These are phyloP conservation scores for Ctenomys sociabilis DNA, from an alignment of 2,113 vertebrate genomes.

Conservation along the genomic window DNA sequence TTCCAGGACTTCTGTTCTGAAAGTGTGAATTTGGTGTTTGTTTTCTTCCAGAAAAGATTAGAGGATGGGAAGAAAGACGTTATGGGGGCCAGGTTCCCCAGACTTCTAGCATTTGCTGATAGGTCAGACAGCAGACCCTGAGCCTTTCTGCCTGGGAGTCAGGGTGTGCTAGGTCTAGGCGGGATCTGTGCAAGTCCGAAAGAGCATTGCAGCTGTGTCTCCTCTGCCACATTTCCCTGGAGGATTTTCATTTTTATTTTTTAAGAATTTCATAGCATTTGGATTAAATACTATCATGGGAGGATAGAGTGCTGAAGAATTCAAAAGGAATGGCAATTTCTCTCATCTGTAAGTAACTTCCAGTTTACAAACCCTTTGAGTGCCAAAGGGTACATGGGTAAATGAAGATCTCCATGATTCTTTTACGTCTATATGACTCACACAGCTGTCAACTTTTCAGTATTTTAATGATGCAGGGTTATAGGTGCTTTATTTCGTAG, in stretches of 20 bases:
- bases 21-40: neutral
- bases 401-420: neutral
- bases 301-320: neutral
- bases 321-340: neutral
- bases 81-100: neutral
- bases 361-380: neutral
- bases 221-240: accelerated
- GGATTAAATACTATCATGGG: neutral
- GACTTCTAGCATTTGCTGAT: neutral
- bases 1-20: neutral
- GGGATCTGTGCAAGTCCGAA: neutral
- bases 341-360: neutral
- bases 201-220: neutral
- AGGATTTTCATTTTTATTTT: neutral
- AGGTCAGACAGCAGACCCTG: neutral
- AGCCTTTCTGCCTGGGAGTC: neutral
- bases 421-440: neutral
- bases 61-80: neutral
- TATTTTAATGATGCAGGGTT: neutral
- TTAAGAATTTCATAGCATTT: neutral
- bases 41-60: neutral
- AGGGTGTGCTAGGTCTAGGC: neutral
- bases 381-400: neutral
- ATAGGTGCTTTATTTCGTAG: neutral
- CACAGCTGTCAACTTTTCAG: neutral